Percentiles rank a stretch among this genome's conserved stretches.
These are phyloP conservation scores for Periparus ater DNA, from an alignment of 2,797 vertebrate genomes.

Conservation along the genomic window DNA sequence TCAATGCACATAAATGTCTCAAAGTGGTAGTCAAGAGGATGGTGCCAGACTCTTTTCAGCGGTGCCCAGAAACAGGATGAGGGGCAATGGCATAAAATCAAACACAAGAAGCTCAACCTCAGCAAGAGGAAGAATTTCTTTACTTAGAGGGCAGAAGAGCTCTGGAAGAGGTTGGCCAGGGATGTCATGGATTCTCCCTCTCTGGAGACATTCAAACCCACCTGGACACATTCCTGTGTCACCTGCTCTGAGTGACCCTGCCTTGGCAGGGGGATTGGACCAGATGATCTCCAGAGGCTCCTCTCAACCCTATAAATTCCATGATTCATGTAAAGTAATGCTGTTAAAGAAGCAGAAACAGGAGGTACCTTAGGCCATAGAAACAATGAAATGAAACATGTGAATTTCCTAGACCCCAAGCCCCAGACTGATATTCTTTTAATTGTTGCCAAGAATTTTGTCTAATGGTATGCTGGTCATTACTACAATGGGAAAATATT, in stretches of 20 bases:
- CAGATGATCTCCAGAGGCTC: background rate
- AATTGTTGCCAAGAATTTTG: background rate
- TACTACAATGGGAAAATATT: background rate
- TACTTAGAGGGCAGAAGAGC: background rate
- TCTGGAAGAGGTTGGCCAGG: background rate
- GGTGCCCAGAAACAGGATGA: background rate
- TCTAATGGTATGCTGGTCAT: background rate
- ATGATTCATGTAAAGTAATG: background rate
- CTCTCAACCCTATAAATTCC: background rate
- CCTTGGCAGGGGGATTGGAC: background rate
- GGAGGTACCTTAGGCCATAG: background rate
- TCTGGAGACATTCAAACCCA: background rate
- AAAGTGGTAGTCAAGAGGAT: background rate
- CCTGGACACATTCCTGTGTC: background rate
- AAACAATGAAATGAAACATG: background rate
- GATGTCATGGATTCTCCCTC: background rate
- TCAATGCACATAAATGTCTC: no score
- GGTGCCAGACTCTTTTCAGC: background rate
- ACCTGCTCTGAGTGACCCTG: background rate
- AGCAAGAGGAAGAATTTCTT: background rate
- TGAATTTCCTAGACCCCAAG: background rate
- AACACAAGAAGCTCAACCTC: background rate
- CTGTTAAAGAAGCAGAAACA: background rate
- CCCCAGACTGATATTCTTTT: background rate
- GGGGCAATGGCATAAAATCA: background rate